Conservation (phyloP, 1,140 invertebrate genomes). For the Drosophila sp. region DNA sequence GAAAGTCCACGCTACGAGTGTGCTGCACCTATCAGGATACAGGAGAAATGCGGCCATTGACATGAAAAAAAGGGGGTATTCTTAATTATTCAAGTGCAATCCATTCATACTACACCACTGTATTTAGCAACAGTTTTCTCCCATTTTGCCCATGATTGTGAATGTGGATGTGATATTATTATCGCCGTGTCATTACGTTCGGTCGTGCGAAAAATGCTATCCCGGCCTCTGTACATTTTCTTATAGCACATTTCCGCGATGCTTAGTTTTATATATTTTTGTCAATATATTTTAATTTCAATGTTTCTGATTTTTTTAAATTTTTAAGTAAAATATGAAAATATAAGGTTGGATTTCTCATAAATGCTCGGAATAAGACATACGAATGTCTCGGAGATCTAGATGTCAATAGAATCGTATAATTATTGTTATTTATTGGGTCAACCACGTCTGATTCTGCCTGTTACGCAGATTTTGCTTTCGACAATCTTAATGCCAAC, state of each 20-base stretch:
- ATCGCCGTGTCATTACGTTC: conserved; percentile 12
- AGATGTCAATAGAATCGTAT: too few species aligned
- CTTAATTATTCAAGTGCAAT: neutral
- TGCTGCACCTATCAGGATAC: conserved; percentile 39
- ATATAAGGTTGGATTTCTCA: too few species aligned
- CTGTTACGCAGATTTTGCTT: too few species aligned
- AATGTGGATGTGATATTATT: conserved; percentile 23
- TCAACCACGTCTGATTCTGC: too few species aligned
- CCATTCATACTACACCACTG: conserved; percentile 13
- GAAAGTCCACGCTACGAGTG: neutral
- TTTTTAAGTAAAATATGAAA: too few species aligned
- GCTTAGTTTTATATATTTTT: too few species aligned
- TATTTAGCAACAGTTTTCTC: neutral
- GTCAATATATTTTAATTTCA: too few species aligned
- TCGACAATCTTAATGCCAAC: too few species aligned
- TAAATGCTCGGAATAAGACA: too few species aligned
- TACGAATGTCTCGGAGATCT: too few species aligned
- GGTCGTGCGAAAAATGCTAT: conserved; percentile 18
- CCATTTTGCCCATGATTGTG: conserved; percentile 1
- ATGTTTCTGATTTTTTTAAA: too few species aligned
- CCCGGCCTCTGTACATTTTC: neutral
- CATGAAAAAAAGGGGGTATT: conserved; percentile 14
- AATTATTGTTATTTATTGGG: too few species aligned
- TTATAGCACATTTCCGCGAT: neutral
- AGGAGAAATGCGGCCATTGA: conserved; percentile 38